These are phyloP conservation scores for Blera fallax DNA, from an alignment of 2,888 invertebrate genomes.

Conservation along the genomic window DNA sequence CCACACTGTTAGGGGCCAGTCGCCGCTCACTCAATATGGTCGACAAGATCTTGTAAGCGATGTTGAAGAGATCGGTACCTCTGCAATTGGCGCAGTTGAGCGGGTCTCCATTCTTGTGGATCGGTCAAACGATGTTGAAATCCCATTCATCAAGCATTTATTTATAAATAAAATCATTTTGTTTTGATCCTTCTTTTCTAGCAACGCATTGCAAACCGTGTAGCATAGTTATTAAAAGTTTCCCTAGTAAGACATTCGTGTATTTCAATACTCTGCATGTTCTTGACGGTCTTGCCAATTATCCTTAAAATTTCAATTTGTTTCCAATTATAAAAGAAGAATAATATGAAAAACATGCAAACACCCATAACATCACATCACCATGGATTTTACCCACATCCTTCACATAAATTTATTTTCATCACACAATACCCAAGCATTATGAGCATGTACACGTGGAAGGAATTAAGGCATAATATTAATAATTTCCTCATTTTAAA, in stretches of 20 bases:
- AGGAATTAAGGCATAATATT: not conserved
- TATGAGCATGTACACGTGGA: not conserved
- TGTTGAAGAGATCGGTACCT: too few species aligned
- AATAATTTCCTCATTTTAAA: not conserved
- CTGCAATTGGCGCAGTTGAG: too few species aligned
- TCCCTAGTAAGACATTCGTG: too few species aligned
- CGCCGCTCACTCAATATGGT: too few species aligned
- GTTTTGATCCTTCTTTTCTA: not conserved
- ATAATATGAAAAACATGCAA: not conserved
- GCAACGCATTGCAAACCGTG: not conserved
- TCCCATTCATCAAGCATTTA: too few species aligned
- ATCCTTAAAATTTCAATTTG: not conserved
- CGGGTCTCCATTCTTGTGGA: too few species aligned
- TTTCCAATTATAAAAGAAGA: not conserved
- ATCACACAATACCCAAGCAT: not conserved
- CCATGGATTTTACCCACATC: not conserved
- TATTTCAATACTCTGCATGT: not conserved
- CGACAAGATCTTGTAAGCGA: too few species aligned
- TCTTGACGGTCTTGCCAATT: not conserved
- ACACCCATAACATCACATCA: not conserved
- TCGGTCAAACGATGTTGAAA: too few species aligned
- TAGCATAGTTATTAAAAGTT: too few species aligned
- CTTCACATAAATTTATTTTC: not conserved
- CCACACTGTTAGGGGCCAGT: too few species aligned
- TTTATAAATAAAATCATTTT: too few species aligned